These are phyloP conservation scores for Melanaphis sacchari DNA, from an alignment of 1,140 invertebrate species.

Conservation along the genomic window DNA sequence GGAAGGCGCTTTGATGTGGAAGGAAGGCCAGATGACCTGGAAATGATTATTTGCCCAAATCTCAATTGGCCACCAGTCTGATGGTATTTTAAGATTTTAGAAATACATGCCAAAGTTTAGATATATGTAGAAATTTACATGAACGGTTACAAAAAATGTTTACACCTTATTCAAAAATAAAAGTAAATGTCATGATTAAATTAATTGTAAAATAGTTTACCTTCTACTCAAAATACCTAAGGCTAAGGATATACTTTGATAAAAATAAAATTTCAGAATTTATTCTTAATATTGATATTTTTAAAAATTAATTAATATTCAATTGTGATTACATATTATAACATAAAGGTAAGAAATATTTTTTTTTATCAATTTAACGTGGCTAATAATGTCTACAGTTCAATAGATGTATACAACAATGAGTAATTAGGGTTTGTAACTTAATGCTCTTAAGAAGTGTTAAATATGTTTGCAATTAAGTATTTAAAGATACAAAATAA, in stretches of 20 bases:
- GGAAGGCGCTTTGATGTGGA: background rate
- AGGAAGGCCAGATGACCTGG: slow-evolving; percentile 46
- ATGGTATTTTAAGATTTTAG: slow-evolving; percentile 53
- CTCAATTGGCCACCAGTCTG: slow-evolving; percentile 47
- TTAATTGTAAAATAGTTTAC: background rate
- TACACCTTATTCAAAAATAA: background rate
- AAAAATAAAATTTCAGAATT: background rate
- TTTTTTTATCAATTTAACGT: too few species aligned
- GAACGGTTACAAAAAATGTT: slow-evolving; percentile 25
- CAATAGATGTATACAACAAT: too few species aligned
- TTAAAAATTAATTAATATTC: background rate
- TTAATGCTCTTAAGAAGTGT: too few species aligned
- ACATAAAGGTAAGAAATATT: too few species aligned
- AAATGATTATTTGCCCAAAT: slow-evolving; percentile 54
- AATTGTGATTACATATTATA: background rate
- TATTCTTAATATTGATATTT: background rate
- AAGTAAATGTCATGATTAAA: background rate
- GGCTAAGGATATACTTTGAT: background rate
- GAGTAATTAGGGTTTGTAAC: too few species aligned
- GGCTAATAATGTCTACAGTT: too few species aligned
- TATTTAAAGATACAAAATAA: too few species aligned
- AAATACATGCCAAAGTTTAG: slow-evolving; percentile 53
- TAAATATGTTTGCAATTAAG: too few species aligned
- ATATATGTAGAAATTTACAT: slow-evolving; percentile 23
- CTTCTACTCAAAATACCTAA: background rate